Evolutionary conservation across 2,113 vertebrate species (phyloP).

Genomic region (Pedionomus torquatus): DNA sequence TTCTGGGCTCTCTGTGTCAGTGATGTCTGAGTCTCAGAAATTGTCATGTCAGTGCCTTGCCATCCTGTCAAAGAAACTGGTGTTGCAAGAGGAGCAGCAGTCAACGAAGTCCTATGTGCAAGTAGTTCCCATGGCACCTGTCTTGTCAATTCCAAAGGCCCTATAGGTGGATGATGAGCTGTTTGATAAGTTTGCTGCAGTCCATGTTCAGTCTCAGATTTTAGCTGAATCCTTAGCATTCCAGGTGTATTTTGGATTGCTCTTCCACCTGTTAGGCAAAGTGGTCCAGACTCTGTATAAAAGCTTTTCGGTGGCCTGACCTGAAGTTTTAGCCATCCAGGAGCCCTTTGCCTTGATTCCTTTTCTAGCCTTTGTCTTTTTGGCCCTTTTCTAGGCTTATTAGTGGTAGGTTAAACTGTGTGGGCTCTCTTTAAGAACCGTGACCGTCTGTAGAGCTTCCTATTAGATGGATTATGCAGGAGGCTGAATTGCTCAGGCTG

Average conservation of each 20-base stretch:
- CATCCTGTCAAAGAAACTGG: background rate
- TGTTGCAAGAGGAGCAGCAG: background rate
- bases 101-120: background rate
- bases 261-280: background rate
- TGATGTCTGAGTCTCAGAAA: background rate
- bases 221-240: background rate
- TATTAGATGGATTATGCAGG: background rate
- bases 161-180: background rate
- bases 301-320: background rate
- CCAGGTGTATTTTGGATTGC: background rate
- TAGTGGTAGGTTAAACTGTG: background rate
- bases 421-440: background rate
- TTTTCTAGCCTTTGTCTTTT: background rate
- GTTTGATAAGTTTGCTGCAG: background rate
- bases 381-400: background rate
- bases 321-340: background rate
- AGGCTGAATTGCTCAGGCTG: background rate
- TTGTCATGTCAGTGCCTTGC: background rate
- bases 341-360: background rate
- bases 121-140: background rate
- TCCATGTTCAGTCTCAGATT: background rate
- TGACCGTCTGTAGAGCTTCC: background rate
- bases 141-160: background rate
- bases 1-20: background rate
- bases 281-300: background rate